Base-by-base conservation (phyloP, 1,140 invertebrate species). In the Neotoxoptera formosana region DNA sequence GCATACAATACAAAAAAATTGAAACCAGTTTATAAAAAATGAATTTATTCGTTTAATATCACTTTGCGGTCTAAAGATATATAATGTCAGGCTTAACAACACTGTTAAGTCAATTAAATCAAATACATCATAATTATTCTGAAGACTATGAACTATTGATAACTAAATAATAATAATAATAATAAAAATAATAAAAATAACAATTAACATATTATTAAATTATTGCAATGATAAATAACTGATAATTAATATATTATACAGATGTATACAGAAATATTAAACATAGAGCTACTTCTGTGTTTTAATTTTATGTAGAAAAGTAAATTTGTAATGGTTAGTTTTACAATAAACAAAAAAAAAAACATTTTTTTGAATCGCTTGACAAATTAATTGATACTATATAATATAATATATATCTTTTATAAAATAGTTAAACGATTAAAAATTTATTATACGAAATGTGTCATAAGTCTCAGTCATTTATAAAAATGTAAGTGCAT, bases 31-130 rank as follows among this genome's bases (percentile, higher is more conserved):
- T 76, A 76, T 76, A n/a, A 76, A 67, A 76, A 76, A 76, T 76
- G 30, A 76, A 76, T 76, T 76, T 76, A 76, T 76, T 76, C 14
- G 60, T 76, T 76, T 76, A 76, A 76, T 76, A 76, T 76, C 60
- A 76, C 60, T 76, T 76, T 76, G 60, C 60, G 60, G 60, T 76
- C 60, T 76, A 76, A 76, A 76, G 60, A 76, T 76, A n/a, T 60
- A 60, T 56, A 25, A 56, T 76, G 30, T 76, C 30, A 76, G 60
- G 30, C 14, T 76, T n/a, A 76, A 76, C 60, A 76, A 76, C 60
- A 76, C 60, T 76, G n/a, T 76, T n/a, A 76, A 76, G n/a, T n/a
- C 14, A 76, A 76, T 76, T 76, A 76, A 67, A 76, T 76, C 25
- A n/a, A 76, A 76, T n/a, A 76, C 60, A 67, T 67, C 56, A 60